Evolutionary conservation across 2,888 invertebrate genomes (phyloP).

Genomic region (Limnephilus lunatus): DNA sequence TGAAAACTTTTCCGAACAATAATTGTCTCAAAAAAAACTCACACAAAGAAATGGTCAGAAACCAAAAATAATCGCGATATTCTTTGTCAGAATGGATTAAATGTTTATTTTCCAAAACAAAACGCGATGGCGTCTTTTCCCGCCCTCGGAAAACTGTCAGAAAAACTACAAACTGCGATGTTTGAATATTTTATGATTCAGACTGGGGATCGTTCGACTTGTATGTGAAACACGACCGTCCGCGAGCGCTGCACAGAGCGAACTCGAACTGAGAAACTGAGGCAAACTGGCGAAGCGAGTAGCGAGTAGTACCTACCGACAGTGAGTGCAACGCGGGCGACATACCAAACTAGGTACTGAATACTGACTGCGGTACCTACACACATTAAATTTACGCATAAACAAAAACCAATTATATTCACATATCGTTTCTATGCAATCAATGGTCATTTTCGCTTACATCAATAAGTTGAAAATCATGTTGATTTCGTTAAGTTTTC

Average conservation of each 20-base stretch:
- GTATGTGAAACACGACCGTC: conserved; percentile 64
- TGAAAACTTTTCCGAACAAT: not conserved
- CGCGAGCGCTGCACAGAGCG: conserved; percentile 66
- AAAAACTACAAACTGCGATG: conserved; percentile 5
- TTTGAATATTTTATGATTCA: conserved; percentile 48
- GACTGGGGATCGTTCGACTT: not conserved
- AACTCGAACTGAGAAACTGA: conserved; percentile 60
- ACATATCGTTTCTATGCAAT: not conserved
- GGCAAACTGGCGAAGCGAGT: conserved; percentile 20
- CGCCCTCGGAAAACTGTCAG: conserved; percentile 17
- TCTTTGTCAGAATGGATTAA: not conserved
- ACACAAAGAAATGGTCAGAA: not conserved
- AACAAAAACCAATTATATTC: not conserved
- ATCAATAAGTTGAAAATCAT: not conserved
- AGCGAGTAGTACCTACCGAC: conserved; percentile 3
- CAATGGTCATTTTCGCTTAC: not conserved
- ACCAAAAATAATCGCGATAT: not conserved
- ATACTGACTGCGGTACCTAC: not conserved
- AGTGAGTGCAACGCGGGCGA: not conserved
- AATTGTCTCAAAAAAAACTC: not conserved
- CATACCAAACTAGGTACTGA: conserved; percentile 2
- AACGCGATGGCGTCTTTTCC: not conserved
- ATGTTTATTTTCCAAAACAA: not conserved
- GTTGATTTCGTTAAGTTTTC: too few species aligned
- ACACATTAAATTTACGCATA: not conserved